A percentile compares a stretch with the other conserved stretches of the same genome.
These are phyloP conservation scores for Steinernema feltiae DNA, from an alignment of 1,140 invertebrate genomes.

Conservation along the genomic window DNA sequence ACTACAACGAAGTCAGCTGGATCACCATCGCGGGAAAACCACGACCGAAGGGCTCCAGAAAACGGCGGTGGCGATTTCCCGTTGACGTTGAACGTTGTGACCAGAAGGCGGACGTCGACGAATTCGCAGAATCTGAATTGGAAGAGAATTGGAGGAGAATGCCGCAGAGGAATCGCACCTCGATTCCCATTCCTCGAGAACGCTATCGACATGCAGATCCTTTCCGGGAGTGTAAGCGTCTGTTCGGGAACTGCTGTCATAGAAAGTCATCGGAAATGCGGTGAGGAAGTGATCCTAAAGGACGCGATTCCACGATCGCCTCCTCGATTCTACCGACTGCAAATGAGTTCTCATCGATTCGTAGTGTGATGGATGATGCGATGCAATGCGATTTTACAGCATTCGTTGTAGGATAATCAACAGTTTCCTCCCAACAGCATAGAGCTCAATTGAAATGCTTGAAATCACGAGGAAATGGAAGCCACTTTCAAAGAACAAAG, in stretches of 20 bases:
- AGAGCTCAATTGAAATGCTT: too few relatives aligned
- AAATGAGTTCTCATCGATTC: too few relatives aligned
- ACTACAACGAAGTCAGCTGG: slow-evolving; percentile 52
- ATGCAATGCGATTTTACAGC: too few relatives aligned
- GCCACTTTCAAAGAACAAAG: too few relatives aligned
- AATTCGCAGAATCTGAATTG: slow-evolving; percentile 51
- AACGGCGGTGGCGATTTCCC: slow-evolving; percentile 40
- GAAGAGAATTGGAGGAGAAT: background rate
- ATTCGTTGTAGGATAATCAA: too few relatives aligned
- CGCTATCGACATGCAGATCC: slow-evolving; percentile 47
- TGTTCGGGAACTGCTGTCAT: background rate
- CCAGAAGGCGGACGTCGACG: slow-evolving; percentile 37
- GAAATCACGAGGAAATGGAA: too few relatives aligned
- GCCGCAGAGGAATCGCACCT: background rate
- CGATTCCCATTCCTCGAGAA: slow-evolving; percentile 46
- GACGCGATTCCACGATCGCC: too few relatives aligned
- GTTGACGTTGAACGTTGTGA: slow-evolving; percentile 56
- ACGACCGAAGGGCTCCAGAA: slow-evolving; percentile 35
- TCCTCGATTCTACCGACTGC: too few relatives aligned
- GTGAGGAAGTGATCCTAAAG: too few relatives aligned
- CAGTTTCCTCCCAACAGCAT: too few relatives aligned
- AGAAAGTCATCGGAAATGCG: slow-evolving; percentile 35
- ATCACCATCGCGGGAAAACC: slow-evolving; percentile 39
- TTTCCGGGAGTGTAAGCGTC: slow-evolving; percentile 28
- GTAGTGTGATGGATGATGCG: too few relatives aligned